Percentiles rank a stretch among this genome's conserved stretches.
Evolutionary conservation across 2,113 vertebrate genomes (phyloP).

Genomic region (Gnathonemus echidnorhynchus): DNA sequence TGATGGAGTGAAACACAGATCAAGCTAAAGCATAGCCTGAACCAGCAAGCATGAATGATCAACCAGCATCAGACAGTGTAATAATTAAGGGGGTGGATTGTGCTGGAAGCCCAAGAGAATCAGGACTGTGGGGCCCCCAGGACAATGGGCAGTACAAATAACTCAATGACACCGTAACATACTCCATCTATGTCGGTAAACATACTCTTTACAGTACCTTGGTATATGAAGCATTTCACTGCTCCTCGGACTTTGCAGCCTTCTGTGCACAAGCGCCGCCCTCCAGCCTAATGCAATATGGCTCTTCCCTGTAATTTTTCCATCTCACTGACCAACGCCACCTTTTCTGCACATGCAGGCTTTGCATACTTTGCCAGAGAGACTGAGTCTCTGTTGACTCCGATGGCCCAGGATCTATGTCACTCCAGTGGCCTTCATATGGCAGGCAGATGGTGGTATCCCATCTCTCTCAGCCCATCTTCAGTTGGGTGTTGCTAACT

Average conservation of each 20-base stretch:
- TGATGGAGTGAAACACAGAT: neutral
- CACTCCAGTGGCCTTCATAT: slow-evolving; percentile 64
- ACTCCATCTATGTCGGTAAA: neutral
- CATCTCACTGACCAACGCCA: neutral
- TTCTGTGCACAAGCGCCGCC: neutral
- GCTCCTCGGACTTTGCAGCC: neutral
- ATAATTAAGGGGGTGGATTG: neutral
- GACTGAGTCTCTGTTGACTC: slow-evolving; percentile 60
- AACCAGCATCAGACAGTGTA: neutral
- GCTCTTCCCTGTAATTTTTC: neutral
- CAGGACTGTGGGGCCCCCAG: neutral
- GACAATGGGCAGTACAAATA: neutral
- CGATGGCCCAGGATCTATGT: slow-evolving; percentile 64
- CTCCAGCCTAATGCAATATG: neutral
- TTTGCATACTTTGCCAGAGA: slow-evolving; percentile 47
- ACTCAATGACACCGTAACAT: neutral
- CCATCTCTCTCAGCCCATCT: slow-evolving; percentile 30
- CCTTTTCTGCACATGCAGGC: slow-evolving; percentile 45
- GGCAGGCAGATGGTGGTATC: slow-evolving; percentile 67
- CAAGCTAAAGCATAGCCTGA: neutral
- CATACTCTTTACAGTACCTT: neutral
- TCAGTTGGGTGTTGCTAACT: neutral
- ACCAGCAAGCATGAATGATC: neutral
- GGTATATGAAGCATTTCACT: neutral
- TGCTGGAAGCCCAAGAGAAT: neutral